Percentiles rank a stretch among this genome's conserved stretches.
Conservation (phyloP, 2,797 vertebrate genomes). For the Gadopsis bispinosus region DNA sequence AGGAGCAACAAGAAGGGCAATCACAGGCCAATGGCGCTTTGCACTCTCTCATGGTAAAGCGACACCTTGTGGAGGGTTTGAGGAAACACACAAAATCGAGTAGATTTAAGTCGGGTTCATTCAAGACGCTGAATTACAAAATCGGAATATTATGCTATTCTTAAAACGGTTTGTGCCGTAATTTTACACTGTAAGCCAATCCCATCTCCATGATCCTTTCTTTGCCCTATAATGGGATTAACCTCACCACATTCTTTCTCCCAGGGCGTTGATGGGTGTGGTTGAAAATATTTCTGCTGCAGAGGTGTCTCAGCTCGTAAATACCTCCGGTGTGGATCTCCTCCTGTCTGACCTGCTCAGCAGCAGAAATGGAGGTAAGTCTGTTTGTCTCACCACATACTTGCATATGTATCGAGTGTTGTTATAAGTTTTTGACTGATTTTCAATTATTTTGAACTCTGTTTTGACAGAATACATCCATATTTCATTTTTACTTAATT, state of each 20-base stretch:
- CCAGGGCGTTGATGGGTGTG: constrained; percentile 76
- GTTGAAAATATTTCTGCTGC: not conserved
- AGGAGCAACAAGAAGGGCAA: not conserved
- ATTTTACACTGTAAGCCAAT: no score
- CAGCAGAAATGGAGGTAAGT: constrained; percentile 29
- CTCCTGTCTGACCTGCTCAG: constrained; percentile 78
- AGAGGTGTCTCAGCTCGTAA: constrained; percentile 67
- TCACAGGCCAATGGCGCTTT: rapidly evolving
- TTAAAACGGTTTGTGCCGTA: no score
- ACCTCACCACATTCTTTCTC: not conserved
- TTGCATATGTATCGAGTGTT: not conserved
- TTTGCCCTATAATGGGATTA: not conserved
- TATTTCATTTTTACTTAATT: not conserved
- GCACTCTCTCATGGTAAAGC: not conserved
- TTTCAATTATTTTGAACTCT: not conserved
- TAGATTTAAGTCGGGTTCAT: not conserved
- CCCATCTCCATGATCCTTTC: not conserved
- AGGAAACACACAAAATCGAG: not conserved
- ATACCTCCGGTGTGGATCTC: constrained; percentile 75
- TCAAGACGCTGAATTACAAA: not conserved
- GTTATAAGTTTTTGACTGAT: not conserved
- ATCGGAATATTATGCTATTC: not conserved
- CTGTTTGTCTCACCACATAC: not conserved
- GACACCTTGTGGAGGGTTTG: constrained; percentile 55
- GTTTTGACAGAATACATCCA: not conserved